Evolutionary conservation across 2,888 invertebrate genomes (phyloP).

Genomic region (Archips crataeganus): DNA sequence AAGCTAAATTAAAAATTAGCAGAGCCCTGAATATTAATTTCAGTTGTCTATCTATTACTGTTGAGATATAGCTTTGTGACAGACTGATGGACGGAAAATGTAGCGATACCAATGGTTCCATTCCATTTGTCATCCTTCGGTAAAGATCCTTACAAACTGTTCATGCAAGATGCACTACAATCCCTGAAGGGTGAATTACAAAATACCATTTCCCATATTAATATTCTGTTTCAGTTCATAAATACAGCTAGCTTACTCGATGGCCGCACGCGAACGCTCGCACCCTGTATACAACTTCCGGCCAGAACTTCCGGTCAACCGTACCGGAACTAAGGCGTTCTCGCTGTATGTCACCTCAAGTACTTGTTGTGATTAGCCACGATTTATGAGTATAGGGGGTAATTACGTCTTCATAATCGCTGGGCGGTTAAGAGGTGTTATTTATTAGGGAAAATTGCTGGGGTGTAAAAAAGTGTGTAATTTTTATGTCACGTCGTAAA

Average conservation of each 20-base stretch:
- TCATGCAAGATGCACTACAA: neutral
- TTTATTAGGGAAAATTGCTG: slow-evolving; percentile 39
- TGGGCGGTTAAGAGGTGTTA: slow-evolving; percentile 31
- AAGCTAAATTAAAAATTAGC: too few species aligned
- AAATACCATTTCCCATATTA: slow-evolving; percentile 37
- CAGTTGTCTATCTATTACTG: too few species aligned
- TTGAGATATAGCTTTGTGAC: too few species aligned
- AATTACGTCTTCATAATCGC: slow-evolving; percentile 42
- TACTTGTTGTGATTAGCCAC: slow-evolving; percentile 40
- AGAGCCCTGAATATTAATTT: too few species aligned
- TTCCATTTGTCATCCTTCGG: too few species aligned
- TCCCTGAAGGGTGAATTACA: slow-evolving; percentile 9
- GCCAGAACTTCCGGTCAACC: slow-evolving; percentile 34
- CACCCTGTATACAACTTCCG: slow-evolving; percentile 43
- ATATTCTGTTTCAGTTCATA: slow-evolving; percentile 38
- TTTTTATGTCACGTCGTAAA: slow-evolving; percentile 8
- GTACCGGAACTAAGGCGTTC: slow-evolving; percentile 40
- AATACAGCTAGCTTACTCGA: slow-evolving; percentile 28
- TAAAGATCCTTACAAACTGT: too few species aligned
- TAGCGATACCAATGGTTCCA: too few species aligned
- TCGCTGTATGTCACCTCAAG: slow-evolving; percentile 43
- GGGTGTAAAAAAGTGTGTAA: slow-evolving; percentile 19
- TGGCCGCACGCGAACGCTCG: slow-evolving; percentile 40
- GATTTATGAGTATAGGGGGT: slow-evolving; percentile 35
- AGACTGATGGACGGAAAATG: too few species aligned